A percentile compares a stretch with the other conserved stretches of the same genome.
These are phyloP conservation scores for Ernsta delagoae DNA, from an alignment of 2,888 invertebrate genomes.

Conservation along the genomic window DNA sequence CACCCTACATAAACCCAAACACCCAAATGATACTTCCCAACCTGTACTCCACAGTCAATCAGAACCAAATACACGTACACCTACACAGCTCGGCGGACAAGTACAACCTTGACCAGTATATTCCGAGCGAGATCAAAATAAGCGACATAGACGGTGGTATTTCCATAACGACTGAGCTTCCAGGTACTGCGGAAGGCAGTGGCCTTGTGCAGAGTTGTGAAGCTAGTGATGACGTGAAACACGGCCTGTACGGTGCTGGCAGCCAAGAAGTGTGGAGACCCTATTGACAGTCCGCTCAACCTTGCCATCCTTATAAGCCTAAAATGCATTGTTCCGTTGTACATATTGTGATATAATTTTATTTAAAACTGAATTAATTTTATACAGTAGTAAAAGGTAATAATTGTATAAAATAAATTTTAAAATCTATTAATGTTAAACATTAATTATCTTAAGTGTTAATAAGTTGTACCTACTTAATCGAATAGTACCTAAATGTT, in stretches of 20 bases:
- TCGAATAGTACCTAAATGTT: slow-evolving; percentile 46
- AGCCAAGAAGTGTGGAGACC: slow-evolving; percentile 90
- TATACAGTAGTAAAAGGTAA: too few species aligned
- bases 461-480: slow-evolving; percentile 58
- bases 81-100: slow-evolving; percentile 88
- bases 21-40: slow-evolving; percentile 91
- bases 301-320: slow-evolving; percentile 39
- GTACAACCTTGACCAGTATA: slow-evolving; percentile 87
- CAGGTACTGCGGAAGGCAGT: slow-evolving; percentile 74
- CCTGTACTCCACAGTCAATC: slow-evolving; percentile 93
- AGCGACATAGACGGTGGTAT: slow-evolving; percentile 85
- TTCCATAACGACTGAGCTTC: slow-evolving; percentile 80
- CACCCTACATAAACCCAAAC: slow-evolving; percentile 85
- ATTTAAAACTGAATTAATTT: slow-evolving; percentile 44
- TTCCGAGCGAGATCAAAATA: slow-evolving; percentile 85
- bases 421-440: slow-evolving; percentile 76
- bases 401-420: slow-evolving; percentile 51
- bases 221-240: slow-evolving; percentile 82
- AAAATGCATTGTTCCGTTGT: slow-evolving; percentile 66
- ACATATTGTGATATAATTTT: slow-evolving; percentile 81
- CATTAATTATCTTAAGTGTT: slow-evolving; percentile 79
- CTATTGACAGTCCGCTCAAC: slow-evolving; percentile 82
- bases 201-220: slow-evolving; percentile 82
- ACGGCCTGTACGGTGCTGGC: slow-evolving; percentile 66
- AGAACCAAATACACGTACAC: slow-evolving; percentile 94